These are phyloP conservation scores for Datnioides undecimradiatus DNA, from an alignment of 2,113 vertebrate genomes.

Conservation along the genomic window DNA sequence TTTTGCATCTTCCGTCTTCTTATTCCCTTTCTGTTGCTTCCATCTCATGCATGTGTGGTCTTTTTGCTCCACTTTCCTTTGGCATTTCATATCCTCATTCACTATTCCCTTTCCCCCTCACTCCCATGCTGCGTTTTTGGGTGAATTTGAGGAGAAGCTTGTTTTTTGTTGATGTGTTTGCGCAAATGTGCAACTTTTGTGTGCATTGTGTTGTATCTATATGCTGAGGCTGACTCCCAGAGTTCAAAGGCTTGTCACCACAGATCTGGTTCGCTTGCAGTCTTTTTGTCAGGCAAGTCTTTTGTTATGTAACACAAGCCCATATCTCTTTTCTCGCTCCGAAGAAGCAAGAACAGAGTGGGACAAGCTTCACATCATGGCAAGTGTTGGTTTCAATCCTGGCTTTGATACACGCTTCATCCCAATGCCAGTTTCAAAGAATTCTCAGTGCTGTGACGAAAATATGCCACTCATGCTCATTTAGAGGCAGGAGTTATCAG, in stretches of 20 bases:
- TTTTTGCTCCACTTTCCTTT: constrained; percentile 53
- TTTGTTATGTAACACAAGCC: constrained; percentile 52
- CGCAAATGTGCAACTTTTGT: constrained; percentile 41
- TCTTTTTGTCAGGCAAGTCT: constrained; percentile 54
- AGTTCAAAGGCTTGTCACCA: constrained; percentile 71
- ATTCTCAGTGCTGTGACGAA: constrained; percentile 15
- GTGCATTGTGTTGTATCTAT: constrained; percentile 41
- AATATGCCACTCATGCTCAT: constrained; percentile 28
- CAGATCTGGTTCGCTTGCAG: constrained; percentile 44
- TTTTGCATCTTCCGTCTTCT: constrained; percentile 49
- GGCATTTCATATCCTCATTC: constrained; percentile 47
- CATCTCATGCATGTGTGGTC: constrained; percentile 37
- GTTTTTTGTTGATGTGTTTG: constrained; percentile 44
- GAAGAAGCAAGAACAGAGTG: constrained; percentile 43
- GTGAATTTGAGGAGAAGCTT: constrained; percentile 46
- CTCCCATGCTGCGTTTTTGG: constrained; percentile 46
- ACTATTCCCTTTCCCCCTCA: constrained; percentile 48
- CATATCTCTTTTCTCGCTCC: constrained; percentile 24
- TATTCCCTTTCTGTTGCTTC: constrained; percentile 41
- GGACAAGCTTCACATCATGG: constrained; percentile 48
- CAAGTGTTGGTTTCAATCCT: constrained; percentile 54
- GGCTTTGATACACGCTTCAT: constrained; percentile 35
- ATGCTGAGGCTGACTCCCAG: constrained; percentile 43
- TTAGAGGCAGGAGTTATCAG: constrained; percentile 13
- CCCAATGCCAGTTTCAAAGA: constrained; percentile 15